Evolutionary conservation across 2,888 invertebrate species (phyloP).

Genomic region (Tenthredo mesomela): DNA sequence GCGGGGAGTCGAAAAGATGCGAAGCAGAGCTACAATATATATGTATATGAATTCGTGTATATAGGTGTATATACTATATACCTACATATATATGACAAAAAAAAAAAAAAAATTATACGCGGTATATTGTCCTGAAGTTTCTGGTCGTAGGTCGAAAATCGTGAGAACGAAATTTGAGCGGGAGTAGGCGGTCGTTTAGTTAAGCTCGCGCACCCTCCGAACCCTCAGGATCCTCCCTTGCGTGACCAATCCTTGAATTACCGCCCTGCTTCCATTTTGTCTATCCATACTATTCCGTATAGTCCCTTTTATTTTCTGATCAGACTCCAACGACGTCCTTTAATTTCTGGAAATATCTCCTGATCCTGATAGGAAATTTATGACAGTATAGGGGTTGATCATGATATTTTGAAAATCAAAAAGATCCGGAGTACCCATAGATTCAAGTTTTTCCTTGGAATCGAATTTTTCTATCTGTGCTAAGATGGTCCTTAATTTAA

Average conservation of each 20-base stretch:
- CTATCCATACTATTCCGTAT: background rate
- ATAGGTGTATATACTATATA: too few relatives aligned
- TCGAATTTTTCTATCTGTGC: background rate
- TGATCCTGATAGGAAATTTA: background rate
- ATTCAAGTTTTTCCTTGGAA: background rate
- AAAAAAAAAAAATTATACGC: background rate
- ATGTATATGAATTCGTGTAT: background rate
- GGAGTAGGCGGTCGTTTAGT: constrained; percentile 45
- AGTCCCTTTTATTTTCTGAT: background rate
- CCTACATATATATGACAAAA: background rate
- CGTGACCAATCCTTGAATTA: constrained; percentile 67
- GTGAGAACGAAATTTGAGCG: constrained; percentile 40
- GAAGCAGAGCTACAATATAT: background rate
- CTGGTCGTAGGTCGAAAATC: constrained; percentile 26
- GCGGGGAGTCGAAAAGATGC: constrained; percentile 24
- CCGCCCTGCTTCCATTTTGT: constrained; percentile 51
- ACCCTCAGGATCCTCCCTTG: constrained; percentile 48
- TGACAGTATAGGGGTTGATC: background rate
- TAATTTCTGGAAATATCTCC: background rate
- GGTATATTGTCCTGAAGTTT: background rate
- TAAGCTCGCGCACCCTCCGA: constrained; percentile 45
- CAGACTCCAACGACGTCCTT: background rate
- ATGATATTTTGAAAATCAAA: background rate
- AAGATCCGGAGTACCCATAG: too few relatives aligned
- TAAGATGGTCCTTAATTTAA: background rate